phyloP scores from a whole-genome alignment of 2,113 vertebrate species.

The Capra hircus region DNA sequence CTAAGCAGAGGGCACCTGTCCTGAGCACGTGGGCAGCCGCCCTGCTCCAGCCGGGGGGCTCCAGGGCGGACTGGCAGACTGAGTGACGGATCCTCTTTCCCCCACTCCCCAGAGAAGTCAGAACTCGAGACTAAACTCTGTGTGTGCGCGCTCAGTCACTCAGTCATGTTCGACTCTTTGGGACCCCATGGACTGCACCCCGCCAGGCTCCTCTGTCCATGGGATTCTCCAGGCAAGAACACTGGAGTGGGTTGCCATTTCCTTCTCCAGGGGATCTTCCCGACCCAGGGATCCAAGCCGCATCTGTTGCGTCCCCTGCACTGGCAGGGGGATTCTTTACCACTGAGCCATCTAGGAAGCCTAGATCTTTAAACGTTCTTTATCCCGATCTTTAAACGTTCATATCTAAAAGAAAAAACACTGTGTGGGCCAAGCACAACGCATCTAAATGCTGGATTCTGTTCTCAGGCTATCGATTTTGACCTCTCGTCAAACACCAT shows the following conservation, averaged over 20 bases:
- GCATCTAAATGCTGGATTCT: too few species aligned
- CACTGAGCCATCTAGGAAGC: not conserved
- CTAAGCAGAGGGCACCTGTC: too few species aligned
- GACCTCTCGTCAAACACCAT: not conserved
- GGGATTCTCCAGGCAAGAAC: not conserved
- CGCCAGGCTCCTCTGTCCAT: not conserved
- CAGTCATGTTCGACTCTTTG: not conserved
- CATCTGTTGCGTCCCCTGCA: not conserved
- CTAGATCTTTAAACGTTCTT: not conserved
- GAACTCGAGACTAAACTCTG: not conserved
- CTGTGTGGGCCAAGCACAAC: not conserved
- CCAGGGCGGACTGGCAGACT: not conserved
- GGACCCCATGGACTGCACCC: not conserved
- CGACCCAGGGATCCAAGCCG: not conserved
- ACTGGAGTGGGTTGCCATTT: not conserved
- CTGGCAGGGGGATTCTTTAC: not conserved
- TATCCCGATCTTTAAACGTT: not conserved
- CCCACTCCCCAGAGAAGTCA: not conserved
- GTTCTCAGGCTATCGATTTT: not conserved
- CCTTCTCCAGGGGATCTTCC: not conserved
- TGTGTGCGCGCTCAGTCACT: not conserved
- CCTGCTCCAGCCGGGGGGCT: not conserved
- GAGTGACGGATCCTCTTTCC: fast-evolving
- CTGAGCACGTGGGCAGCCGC: not conserved
- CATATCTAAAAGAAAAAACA: not conserved